Percentiles rank a stretch among this genome's conserved stretches.
Evolutionary conservation across 1,140 invertebrate genomes (phyloP).

Genomic region (Calephelis nemesis): DNA sequence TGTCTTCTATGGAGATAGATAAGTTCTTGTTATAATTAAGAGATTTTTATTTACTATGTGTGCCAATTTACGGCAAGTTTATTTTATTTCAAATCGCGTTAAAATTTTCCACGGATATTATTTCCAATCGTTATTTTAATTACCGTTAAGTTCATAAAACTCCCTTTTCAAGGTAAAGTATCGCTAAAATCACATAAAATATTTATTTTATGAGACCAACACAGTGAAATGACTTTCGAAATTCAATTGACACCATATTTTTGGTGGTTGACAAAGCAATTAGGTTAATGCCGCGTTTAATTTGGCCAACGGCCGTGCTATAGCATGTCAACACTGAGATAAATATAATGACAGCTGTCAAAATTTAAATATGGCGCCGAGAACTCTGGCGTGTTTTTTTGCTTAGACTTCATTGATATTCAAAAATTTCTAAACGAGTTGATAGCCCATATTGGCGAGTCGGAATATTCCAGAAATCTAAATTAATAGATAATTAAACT

Average conservation of each 20-base stretch:
- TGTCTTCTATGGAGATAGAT: too few relatives aligned
- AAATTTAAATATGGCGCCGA: slow-evolving; percentile 7
- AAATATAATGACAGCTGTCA: slow-evolving; percentile 16
- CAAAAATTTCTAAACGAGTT: too few relatives aligned
- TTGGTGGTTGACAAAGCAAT: slow-evolving; percentile 18
- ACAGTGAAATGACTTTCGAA: slow-evolving; percentile 1
- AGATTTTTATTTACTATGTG: too few relatives aligned
- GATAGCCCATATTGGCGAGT: too few relatives aligned
- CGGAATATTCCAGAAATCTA: too few relatives aligned
- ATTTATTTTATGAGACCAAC: slow-evolving; percentile 1
- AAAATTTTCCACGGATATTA: too few relatives aligned
- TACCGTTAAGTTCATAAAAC: slow-evolving; percentile 2
- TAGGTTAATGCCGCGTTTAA: slow-evolving; percentile 17
- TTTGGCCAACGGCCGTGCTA: background rate
- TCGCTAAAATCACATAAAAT: background rate
- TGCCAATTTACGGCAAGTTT: too few relatives aligned
- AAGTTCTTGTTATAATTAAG: too few relatives aligned
- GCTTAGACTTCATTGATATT: too few relatives aligned
- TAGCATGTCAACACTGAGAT: slow-evolving; percentile 9
- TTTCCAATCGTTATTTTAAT: too few relatives aligned
- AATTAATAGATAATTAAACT: too few relatives aligned
- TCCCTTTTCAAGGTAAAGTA: background rate
- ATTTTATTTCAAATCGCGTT: too few relatives aligned
- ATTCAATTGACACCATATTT: slow-evolving; percentile 12
- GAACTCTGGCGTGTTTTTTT: background rate